Base-by-base conservation (phyloP, 2,888 invertebrate species). In the Melitaea athalia region DNA sequence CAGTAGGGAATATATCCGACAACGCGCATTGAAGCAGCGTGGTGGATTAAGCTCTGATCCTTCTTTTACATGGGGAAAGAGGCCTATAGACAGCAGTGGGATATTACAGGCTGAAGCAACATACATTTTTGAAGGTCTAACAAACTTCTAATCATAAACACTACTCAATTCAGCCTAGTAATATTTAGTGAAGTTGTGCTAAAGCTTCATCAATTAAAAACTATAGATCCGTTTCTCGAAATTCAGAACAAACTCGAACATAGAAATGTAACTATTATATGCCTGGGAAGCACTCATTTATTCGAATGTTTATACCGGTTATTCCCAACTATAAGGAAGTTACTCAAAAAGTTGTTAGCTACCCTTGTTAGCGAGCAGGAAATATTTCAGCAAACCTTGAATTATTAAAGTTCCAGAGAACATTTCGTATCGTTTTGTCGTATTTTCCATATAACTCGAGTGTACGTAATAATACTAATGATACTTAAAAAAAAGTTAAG, bases 281-380 rank as follows among this genome's bases (percentile, higher is more conserved):
- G 31, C 53, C 14, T 31, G 12, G 31, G 12, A 33, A 31, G 14
- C 31, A 53, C 5, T 53, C 12, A 12, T 31, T 31, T 5, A 52
- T 17, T 17, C 17, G n/a, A 49, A 24, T 15, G 52, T 24, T 12
- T 53, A 14, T 31, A 31, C 53, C 31, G 31, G 31, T 53, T 33
- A 31, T 33, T 64, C 43, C 5, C 17, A 50, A 38, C 57, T 33
- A 61, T 61, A 57, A 64, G 38, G 15, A 52, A 63, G 14, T 64
- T 61, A 42, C 49, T 31, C 38, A 42, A 55, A 62, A 68, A 66
- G 33, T 71, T 69, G 55, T 47, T 60, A 69, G 64, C 65, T 49
- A 69, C 45, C 11, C 68, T 69, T 66, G 66, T 71, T 69, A 71
- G 66, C 60, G 49, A 63, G 45, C 55, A 63, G 47, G 49, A 67